Evolutionary conservation across 2,797 vertebrate genomes (phyloP), one percentile per base, ranked within the genome.

Genomic region (Podarcis lilfordi): DNA sequence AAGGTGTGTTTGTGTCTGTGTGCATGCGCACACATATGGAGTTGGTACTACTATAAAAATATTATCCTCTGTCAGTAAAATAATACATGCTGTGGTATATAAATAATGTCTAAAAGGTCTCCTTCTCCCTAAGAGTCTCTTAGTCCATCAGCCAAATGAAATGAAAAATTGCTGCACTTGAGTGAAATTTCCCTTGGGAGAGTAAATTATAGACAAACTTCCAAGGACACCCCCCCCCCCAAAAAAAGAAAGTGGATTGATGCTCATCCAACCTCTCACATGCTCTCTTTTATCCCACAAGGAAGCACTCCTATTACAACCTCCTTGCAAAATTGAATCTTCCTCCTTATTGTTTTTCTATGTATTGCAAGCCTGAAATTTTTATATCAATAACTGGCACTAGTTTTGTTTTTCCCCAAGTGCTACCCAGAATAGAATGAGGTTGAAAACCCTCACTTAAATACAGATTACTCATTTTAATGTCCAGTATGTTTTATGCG

Each of bases 171-270:
- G 93, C 94, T 95, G 89, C 94, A 94, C 95, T 96, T 96, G 94
- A 93, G 91, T 82, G 96, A 95, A 95, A 96, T 96, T 96, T 96
- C 96, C 95, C 95, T 91, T 82, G 95, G 93, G 96, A 94, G 91
- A 94, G 93, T 95, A 95, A 96, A 96, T 96, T 96, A 96, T 94
- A 92, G 94, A 92, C 92, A 94, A 92, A 85, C 87, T 93, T 96
- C 91, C 92, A 95, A 96, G 95, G 95, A 96, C 95, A 95, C 80
- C 85, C 90, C 91, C 90, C 91, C 87, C 50, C 13, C 3, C 1
- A 55, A 55, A 50, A 93, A 93, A 95, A 89, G 86, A 95, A 92
- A 94, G 85, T 94, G 92, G 91, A 96, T 96, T 95, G 95, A 96
- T 96, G 95, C 27, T 0, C 92, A 92, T 92, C 85, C 69, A 93